Conservation (phyloP, 1,140 invertebrate genomes). For the Drosophila busckii region DNA sequence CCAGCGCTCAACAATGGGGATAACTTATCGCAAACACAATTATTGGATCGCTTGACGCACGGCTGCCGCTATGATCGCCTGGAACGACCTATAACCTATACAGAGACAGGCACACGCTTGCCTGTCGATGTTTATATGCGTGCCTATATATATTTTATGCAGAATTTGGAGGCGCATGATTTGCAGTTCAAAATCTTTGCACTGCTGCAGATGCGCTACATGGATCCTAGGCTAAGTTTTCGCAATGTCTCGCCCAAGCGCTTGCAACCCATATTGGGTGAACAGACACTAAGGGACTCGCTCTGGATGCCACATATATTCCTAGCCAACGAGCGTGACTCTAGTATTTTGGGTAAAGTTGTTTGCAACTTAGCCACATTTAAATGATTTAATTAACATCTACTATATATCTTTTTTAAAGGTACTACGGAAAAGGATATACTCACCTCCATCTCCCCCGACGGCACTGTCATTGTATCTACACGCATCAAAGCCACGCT, state of each 20-base stretch:
- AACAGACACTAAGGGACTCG: conserved; percentile 83
- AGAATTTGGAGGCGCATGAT: conserved; percentile 87
- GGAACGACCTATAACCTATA: conserved; percentile 81
- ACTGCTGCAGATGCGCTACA: conserved; percentile 87
- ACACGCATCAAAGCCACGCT: conserved; percentile 87
- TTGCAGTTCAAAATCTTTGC: conserved; percentile 91
- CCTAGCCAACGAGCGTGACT: conserved; percentile 88
- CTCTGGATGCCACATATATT: conserved; percentile 92
- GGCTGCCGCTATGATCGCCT: conserved; percentile 88
- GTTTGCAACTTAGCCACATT: background rate
- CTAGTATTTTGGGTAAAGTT: conserved; percentile 79
- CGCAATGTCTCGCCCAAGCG: conserved; percentile 83
- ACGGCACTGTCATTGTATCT: conserved; percentile 87
- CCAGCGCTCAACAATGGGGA: conserved; percentile 81
- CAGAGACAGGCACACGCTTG: conserved; percentile 55
- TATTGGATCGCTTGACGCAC: conserved; percentile 84
- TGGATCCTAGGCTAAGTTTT: conserved; percentile 85
- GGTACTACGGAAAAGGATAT: conserved; percentile 88
- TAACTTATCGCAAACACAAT: conserved; percentile 85
- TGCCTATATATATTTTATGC: conserved; percentile 87
- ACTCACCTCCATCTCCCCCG: conserved; percentile 86
- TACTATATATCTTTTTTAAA: background rate
- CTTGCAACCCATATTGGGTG: conserved; percentile 84
- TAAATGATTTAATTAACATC: background rate
- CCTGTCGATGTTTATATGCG: conserved; percentile 84